Percentiles rank a stretch among this genome's conserved stretches.
Evolutionary conservation across 2,888 invertebrate species (phyloP).

Genomic region (Torymus aiolomorphi): DNA sequence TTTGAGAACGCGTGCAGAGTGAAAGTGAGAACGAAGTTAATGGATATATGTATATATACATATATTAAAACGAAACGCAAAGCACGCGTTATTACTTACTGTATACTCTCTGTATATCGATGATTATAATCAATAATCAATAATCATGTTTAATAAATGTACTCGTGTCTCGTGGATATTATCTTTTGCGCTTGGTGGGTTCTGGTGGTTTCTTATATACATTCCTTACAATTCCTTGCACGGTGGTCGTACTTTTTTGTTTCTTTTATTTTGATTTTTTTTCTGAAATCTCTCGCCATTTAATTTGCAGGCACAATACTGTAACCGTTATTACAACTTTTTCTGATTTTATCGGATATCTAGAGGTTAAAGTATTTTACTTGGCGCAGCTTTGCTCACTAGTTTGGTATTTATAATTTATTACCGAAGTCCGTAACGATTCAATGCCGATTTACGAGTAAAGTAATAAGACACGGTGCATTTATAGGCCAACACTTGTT

Average conservation of each 20-base stretch:
- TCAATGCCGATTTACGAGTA: constrained; percentile 38
- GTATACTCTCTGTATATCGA: constrained; percentile 71
- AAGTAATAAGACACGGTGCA: background rate
- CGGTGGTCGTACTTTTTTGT: constrained; percentile 72
- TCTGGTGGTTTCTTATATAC: constrained; percentile 72
- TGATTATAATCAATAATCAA: constrained; percentile 73
- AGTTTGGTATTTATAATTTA: constrained; percentile 33
- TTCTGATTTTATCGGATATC: background rate
- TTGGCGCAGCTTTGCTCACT: constrained; percentile 45
- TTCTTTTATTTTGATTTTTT: constrained; percentile 52
- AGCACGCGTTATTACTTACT: constrained; percentile 54
- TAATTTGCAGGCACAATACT: constrained; percentile 25
- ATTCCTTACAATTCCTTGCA: constrained; percentile 70
- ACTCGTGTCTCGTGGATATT: constrained; percentile 75
- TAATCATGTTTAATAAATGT: constrained; percentile 76
- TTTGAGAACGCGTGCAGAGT: constrained; percentile 42
- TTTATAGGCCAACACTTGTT: background rate
- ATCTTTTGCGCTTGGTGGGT: constrained; percentile 74
- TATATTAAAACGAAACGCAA: constrained; percentile 19
- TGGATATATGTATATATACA: constrained; percentile 36
- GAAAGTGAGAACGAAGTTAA: constrained; percentile 41
- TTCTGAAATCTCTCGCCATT: constrained; percentile 44
- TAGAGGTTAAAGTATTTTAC: constrained; percentile 36
- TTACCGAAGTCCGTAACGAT: constrained; percentile 7
- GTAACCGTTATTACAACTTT: constrained; percentile 11